Conservation (phyloP, 2,888 invertebrate species). For the Branchellion lobata region DNA sequence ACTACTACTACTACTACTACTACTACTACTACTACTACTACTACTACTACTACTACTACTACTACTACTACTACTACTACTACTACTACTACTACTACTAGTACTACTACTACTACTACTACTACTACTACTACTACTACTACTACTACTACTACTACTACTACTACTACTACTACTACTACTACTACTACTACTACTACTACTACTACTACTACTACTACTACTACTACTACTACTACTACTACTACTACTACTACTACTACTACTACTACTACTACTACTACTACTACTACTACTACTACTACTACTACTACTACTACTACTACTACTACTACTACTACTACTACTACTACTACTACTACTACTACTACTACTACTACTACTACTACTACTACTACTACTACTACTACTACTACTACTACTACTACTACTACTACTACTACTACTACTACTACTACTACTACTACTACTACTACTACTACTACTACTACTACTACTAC, state of each 20-base stretch:
- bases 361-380: conserved; percentile 19
- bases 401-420: conserved; percentile 22
- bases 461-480: conserved; percentile 22
- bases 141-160: conserved; percentile 8
- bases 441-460: conserved; percentile 21
- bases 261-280: conserved; percentile 21
- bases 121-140: conserved; percentile 22
- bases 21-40: not conserved
- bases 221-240: conserved; percentile 16
- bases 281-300: conserved; percentile 22
- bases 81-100: conserved; percentile 18
- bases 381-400: conserved; percentile 21
- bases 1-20: conserved; percentile 17
- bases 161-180: conserved; percentile 12
- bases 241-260: conserved; percentile 12
- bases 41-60: not conserved
- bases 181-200: conserved; percentile 22
- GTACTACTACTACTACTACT: conserved; percentile 14
- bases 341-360: conserved; percentile 18
- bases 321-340: conserved; percentile 21
- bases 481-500: conserved; percentile 22
- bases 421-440: conserved; percentile 22
- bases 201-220: conserved; percentile 21
- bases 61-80: conserved; percentile 22
- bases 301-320: conserved; percentile 22